These are phyloP conservation scores for Carassius carassius DNA, from an alignment of 2,113 vertebrate genomes.

Conservation along the genomic window DNA sequence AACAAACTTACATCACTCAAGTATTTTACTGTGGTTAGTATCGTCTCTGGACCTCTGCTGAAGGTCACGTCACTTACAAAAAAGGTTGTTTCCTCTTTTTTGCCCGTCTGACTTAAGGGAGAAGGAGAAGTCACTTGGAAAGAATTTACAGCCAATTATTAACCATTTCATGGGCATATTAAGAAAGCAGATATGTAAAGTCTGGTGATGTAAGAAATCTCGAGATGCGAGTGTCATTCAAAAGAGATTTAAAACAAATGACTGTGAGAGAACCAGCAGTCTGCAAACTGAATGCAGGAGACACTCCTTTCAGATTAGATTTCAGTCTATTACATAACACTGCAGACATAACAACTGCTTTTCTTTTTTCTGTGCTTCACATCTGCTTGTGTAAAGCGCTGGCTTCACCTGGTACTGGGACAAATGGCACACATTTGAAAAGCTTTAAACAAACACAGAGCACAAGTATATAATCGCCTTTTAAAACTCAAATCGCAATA, in stretches of 20 bases:
- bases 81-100: conserved; percentile 27
- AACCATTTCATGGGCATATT: conserved; percentile 10
- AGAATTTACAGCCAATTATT: conserved; percentile 21
- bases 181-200: not conserved
- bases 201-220: not conserved
- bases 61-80: too few relatives aligned
- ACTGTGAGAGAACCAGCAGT: conserved; percentile 10
- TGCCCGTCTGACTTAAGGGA: not conserved
- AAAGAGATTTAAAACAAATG: not conserved
- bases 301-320: conserved; percentile 1
- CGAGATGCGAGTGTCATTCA: not conserved
- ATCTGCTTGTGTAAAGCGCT: conserved; percentile 14
- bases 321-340: conserved; percentile 32
- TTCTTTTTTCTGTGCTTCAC: conserved; percentile 6
- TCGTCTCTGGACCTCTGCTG: too few relatives aligned
- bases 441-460: conserved; percentile 41
- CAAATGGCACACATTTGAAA: not conserved
- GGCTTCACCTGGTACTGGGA: not conserved
- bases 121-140: conserved; percentile 10
- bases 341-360: conserved; percentile 29
- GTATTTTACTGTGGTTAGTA: conserved; percentile 45
- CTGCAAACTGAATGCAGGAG: not conserved
- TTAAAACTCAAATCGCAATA: not conserved
- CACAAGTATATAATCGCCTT: conserved; percentile 31
- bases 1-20: conserved; percentile 61